These are phyloP conservation scores for Lymantria monacha DNA, from an alignment of 2,888 invertebrate genomes.

Conservation along the genomic window DNA sequence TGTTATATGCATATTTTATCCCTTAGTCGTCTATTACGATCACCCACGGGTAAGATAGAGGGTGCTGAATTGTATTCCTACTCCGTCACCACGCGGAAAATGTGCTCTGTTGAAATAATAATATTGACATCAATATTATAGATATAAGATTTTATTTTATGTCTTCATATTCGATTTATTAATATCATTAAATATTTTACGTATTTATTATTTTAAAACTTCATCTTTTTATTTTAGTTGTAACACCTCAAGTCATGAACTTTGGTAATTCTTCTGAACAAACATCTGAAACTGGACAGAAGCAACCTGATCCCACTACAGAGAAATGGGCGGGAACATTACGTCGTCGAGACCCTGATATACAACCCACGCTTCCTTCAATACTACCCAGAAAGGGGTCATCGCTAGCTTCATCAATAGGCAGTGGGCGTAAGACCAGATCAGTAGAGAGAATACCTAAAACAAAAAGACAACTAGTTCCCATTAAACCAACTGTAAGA, in stretches of 20 bases:
- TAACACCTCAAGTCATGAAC: constrained; percentile 57
- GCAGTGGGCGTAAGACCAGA: constrained; percentile 65
- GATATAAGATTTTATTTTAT: too few species aligned
- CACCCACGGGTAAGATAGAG: too few species aligned
- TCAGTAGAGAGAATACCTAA: constrained; percentile 71
- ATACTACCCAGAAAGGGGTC: constrained; percentile 77
- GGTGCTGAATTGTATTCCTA: too few species aligned
- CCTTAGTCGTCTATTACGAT: too few species aligned
- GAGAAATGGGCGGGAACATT: constrained; percentile 88
- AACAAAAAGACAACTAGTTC: constrained; percentile 52
- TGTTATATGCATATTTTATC: too few species aligned
- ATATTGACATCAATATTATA: too few species aligned
- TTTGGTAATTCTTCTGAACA: constrained; percentile 41
- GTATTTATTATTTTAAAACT: not conserved
- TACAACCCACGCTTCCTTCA: constrained; percentile 85
- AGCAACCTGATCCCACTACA: constrained; percentile 71
- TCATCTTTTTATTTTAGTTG: constrained; percentile 50
- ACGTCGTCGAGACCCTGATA: constrained; percentile 84
- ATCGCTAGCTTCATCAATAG: constrained; percentile 62
- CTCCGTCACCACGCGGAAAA: too few species aligned
- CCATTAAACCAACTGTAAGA: constrained; percentile 61
- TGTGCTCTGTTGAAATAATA: too few species aligned
- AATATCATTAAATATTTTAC: not conserved
- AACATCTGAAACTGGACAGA: constrained; percentile 52
- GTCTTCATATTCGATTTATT: too few species aligned